Evolutionary conservation across 2,113 vertebrate species (phyloP).

Genomic region (Oreochromis aureus): DNA sequence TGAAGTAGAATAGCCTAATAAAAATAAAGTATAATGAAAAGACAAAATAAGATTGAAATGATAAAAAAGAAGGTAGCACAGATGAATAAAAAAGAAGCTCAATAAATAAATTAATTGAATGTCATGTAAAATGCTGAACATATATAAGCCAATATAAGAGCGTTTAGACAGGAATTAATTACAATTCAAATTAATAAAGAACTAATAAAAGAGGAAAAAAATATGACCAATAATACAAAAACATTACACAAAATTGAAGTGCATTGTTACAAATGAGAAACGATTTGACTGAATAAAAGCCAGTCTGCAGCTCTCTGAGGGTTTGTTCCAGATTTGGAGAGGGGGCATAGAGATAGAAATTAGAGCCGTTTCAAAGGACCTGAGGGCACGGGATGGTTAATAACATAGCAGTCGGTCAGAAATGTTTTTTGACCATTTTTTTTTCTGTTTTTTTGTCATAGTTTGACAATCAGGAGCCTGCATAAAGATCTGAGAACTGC

Average conservation of each 20-base stretch:
- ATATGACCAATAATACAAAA: neutral
- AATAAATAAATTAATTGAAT: neutral
- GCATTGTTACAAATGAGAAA: neutral
- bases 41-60: neutral
- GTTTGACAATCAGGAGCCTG: neutral
- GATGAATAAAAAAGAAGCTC: neutral
- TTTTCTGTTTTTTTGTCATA: neutral
- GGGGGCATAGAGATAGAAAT: neutral
- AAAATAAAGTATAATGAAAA: neutral
- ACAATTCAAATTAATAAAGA: neutral
- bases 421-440: neutral
- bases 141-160: neutral
- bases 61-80: neutral
- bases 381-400: neutral
- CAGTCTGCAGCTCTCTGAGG: neutral
- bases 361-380: neutral
- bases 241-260: neutral
- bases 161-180: neutral
- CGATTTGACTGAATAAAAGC: neutral
- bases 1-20: neutral
- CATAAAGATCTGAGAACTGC: neutral
- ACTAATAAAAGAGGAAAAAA: neutral
- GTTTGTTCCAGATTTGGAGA: neutral
- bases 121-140: neutral
- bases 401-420: neutral